Conservation (phyloP, 2,113 vertebrate genomes). For the Oryzias melastigma region DNA sequence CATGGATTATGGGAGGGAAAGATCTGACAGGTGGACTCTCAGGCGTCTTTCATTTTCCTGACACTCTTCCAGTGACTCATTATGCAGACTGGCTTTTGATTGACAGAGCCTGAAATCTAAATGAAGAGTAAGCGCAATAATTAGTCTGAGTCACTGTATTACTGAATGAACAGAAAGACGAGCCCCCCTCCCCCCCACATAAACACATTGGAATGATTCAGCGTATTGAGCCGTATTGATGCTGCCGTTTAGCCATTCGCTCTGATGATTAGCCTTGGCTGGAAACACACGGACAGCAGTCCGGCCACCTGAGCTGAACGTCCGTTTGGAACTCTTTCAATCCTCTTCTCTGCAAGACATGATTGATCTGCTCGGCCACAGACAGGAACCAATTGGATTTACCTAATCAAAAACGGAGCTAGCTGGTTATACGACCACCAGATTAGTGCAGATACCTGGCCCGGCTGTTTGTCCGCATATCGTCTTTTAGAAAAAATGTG, state of each 20-base stretch:
- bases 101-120: constrained; percentile 34
- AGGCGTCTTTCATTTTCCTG: not conserved
- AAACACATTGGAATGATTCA: constrained; percentile 28
- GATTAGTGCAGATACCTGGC: not conserved
- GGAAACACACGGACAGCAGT: not conserved
- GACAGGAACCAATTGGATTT: constrained; percentile 21
- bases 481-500: too few relatives aligned
- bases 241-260: constrained; percentile 50
- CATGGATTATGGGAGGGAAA: not conserved
- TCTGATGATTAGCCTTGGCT: constrained; percentile 35
- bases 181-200: constrained; percentile 9
- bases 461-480: not conserved
- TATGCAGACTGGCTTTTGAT: constrained; percentile 6
- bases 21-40: not conserved
- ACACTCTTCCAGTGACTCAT: not conserved
- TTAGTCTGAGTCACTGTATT: constrained; percentile 35
- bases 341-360: constrained; percentile 16
- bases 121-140: constrained; percentile 36
- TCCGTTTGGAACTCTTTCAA: constrained; percentile 37
- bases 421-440: not conserved
- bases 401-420: constrained; percentile 10
- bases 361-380: constrained; percentile 45
- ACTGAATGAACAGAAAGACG: constrained; percentile 26
- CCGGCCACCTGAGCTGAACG: constrained; percentile 37
- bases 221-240: constrained; percentile 17